Conservation (phyloP, 1,140 invertebrate genomes). For the Reticulitermes speratus region DNA sequence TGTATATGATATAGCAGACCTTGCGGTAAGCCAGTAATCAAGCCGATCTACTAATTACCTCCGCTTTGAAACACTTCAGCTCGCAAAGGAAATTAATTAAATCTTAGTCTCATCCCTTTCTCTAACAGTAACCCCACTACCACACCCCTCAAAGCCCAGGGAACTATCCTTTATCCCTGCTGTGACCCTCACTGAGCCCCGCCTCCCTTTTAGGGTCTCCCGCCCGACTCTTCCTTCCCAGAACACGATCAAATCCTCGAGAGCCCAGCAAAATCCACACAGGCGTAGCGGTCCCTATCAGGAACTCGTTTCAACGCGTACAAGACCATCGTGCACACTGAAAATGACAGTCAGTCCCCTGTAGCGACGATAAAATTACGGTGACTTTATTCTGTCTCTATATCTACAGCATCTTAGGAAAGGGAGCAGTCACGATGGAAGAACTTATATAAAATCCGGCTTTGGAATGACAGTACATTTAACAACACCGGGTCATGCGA, state of each 20-base stretch:
- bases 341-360: not conserved
- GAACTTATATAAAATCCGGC: too few relatives aligned
- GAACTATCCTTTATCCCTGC: not conserved
- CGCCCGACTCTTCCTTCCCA: not conserved
- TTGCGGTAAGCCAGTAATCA: not conserved
- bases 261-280: not conserved
- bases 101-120: not conserved
- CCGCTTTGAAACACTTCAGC: slow-evolving; percentile 22
- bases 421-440: too few relatives aligned
- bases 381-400: not conserved
- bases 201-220: not conserved
- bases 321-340: not conserved
- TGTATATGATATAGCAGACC: not conserved
- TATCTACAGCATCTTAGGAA: not conserved
- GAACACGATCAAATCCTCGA: not conserved
- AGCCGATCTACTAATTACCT: not conserved
- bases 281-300: not conserved
- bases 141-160: not conserved
- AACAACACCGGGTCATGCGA: too few relatives aligned
- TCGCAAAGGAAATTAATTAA: slow-evolving; percentile 27
- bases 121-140: not conserved
- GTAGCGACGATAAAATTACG: not conserved
- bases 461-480: too few relatives aligned
- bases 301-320: not conserved
- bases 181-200: not conserved